These are phyloP conservation scores for Onychomys arenicola DNA, from an alignment of 2,797 vertebrate genomes.

Conservation along the genomic window DNA sequence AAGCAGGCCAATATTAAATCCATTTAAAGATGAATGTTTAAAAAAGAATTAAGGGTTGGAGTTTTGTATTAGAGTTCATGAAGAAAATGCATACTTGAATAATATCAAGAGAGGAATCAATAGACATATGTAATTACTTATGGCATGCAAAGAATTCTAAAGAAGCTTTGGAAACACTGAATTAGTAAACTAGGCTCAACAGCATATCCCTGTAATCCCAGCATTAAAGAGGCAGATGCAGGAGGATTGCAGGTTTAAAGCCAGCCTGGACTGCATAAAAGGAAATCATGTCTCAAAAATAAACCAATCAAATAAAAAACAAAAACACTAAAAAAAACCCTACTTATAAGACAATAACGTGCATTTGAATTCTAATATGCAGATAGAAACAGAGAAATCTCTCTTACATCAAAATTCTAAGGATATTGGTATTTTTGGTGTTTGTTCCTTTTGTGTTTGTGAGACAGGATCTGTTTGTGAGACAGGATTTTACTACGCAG, in stretches of 20 bases:
- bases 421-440: background rate
- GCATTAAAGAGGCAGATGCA: background rate
- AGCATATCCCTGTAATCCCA: background rate
- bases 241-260: background rate
- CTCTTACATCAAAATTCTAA: constrained; percentile 32
- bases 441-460: background rate
- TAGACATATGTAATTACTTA: background rate
- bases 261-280: background rate
- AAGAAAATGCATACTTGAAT: constrained; percentile 31
- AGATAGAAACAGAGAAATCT: constrained; percentile 10
- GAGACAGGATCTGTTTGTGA: background rate
- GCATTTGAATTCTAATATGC: constrained; percentile 7
- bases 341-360: background rate
- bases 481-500: background rate
- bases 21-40: background rate
- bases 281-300: background rate
- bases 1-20: background rate
- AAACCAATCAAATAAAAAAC: background rate
- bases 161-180: background rate
- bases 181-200: background rate
- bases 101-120: background rate
- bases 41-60: background rate
- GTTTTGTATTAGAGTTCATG: background rate
- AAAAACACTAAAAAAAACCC: no score
- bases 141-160: background rate